Conservation (phyloP, 2,113 vertebrate species). For the Melanostigma gelatinosum region DNA sequence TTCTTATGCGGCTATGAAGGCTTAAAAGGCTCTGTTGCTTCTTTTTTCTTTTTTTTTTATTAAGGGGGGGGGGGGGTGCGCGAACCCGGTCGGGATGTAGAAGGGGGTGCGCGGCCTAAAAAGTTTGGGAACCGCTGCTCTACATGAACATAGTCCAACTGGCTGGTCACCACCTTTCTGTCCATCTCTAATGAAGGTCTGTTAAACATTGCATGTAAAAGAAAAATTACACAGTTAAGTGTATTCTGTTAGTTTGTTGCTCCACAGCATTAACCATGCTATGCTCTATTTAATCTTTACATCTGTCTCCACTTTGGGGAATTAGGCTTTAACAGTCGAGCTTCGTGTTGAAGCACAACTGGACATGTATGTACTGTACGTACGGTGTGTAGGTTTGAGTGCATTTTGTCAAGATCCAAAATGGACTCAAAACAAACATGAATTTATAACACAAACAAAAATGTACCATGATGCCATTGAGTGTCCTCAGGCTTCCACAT, state of each 20-base stretch:
- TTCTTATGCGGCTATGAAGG: too few species aligned
- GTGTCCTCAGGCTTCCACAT: neutral
- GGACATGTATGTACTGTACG: neutral
- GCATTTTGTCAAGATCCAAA: neutral
- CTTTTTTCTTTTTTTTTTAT: too few species aligned
- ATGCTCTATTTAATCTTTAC: slow-evolving; percentile 64
- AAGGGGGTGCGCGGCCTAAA: too few species aligned
- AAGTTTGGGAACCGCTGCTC: too few species aligned
- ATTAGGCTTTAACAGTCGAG: slow-evolving; percentile 11
- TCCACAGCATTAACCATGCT: slow-evolving; percentile 60
- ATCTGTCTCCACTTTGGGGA: slow-evolving; percentile 69
- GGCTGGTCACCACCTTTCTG: neutral
- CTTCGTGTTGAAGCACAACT: slow-evolving; percentile 9
- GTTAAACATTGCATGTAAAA: slow-evolving; percentile 55
- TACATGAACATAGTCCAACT: neutral
- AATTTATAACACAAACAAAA: neutral
- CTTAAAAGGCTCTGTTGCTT: too few species aligned
- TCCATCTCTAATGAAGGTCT: slow-evolving; percentile 5
- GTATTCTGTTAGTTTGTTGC: slow-evolving; percentile 53
- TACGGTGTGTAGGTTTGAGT: neutral
- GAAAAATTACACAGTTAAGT: slow-evolving; percentile 58
- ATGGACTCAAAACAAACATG: neutral
- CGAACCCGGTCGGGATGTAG: too few species aligned
- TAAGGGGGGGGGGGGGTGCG: too few species aligned
- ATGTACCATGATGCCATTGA: neutral